phyloP scores from a whole-genome alignment of 2,888 invertebrate genomes.

The Ochropleura leucogaster region DNA sequence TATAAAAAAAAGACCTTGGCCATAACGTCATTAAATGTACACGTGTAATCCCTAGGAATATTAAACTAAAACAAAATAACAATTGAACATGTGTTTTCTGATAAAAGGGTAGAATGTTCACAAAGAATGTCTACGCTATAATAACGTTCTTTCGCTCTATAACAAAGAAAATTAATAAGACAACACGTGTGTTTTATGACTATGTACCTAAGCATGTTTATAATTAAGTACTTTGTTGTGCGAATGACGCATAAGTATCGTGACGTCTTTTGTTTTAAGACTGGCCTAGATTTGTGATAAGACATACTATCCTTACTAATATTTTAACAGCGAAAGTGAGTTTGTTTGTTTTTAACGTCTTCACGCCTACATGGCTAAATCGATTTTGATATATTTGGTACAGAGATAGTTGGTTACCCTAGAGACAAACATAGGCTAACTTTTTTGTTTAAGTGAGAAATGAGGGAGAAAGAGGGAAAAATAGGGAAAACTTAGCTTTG shows the following conservation, averaged over 20 bases:
- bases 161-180: neutral
- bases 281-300: conserved; percentile 1
- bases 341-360: too few relatives aligned
- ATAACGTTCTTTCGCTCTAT: neutral
- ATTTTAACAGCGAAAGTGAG: too few relatives aligned
- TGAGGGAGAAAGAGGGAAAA: too few relatives aligned
- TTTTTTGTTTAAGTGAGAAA: too few relatives aligned
- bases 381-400: too few relatives aligned
- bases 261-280: conserved; percentile 15
- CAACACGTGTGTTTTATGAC: conserved; percentile 11
- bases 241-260: neutral
- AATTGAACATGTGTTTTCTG: neutral
- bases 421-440: too few relatives aligned
- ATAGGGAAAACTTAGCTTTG: too few relatives aligned
- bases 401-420: too few relatives aligned
- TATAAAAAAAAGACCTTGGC: neutral
- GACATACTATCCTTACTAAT: too few relatives aligned
- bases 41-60: neutral
- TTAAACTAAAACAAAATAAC: neutral
- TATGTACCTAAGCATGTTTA: neutral
- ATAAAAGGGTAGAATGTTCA: neutral
- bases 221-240: neutral
- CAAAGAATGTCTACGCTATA: neutral
- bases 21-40: neutral
- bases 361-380: too few relatives aligned